phyloP scores from a whole-genome alignment of 2,888 invertebrate genomes.

The Diploptera punctata region DNA sequence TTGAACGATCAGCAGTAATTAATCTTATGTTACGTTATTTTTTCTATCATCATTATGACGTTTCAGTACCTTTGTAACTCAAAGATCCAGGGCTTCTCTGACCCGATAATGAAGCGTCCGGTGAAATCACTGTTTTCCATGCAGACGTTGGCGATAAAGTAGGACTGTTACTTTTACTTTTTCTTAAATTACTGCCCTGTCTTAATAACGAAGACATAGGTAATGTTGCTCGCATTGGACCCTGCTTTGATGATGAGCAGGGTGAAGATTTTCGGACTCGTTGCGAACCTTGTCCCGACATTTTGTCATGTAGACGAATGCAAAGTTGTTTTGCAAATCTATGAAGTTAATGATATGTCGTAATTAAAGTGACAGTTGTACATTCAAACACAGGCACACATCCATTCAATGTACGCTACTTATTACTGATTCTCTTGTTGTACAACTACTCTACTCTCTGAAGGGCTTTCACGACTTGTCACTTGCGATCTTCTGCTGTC shows the following conservation, averaged over 20 bases:
- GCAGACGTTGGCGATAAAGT: conserved; percentile 70
- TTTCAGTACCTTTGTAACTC: conserved; percentile 69
- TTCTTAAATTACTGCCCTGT: conserved; percentile 66
- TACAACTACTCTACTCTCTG: conserved; percentile 42
- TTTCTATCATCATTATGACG: not conserved
- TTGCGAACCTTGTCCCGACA: conserved; percentile 61
- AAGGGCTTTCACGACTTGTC: conserved; percentile 43
- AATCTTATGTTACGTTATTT: too few relatives aligned
- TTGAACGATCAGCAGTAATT: too few relatives aligned
- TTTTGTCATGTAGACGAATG: conserved; percentile 61
- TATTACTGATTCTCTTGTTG: conserved; percentile 31
- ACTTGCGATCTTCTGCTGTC: conserved; percentile 43
- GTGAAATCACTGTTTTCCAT: conserved; percentile 71
- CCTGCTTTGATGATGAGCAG: conserved; percentile 64
- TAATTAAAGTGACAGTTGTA: conserved; percentile 37
- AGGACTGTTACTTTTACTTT: conserved; percentile 67
- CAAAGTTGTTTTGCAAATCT: conserved; percentile 36
- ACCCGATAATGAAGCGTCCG: conserved; percentile 72
- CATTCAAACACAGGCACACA: conserved; percentile 42
- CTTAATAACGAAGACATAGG: conserved; percentile 77
- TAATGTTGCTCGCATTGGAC: conserved; percentile 78
- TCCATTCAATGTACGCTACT: conserved; percentile 40
- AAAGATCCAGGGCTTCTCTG: conserved; percentile 76
- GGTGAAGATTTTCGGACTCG: conserved; percentile 72
- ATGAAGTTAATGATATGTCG: conserved; percentile 43